Base-by-base conservation (phyloP, 1,140 invertebrate species). In the Drosophila tropicalis region DNA sequence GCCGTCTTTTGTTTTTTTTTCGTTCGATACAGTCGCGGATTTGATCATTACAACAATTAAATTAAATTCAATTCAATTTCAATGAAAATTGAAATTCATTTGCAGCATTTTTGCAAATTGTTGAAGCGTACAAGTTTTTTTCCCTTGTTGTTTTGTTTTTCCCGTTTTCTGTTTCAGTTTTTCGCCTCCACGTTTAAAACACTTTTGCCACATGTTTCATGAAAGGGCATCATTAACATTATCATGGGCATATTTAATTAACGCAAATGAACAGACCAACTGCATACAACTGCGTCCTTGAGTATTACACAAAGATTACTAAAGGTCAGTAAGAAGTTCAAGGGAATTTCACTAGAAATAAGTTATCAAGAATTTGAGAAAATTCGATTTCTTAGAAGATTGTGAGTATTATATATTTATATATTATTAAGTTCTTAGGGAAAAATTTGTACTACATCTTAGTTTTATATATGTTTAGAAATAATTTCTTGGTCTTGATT, bases 61-160 rank as follows among this genome's bases (percentile, higher is more conserved):
- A 70, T 68, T 67, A 64, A 86, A 78, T 78, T 79, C 75, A 87
- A 76, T 76, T 76, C 47, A 70, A 29, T 51, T 76, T 76, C 72
- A 76, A 63, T 76, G 76, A 73, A 76, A 76, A 76, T 70, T 76
- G 73, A 76, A 76, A 70, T 76, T 76, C 72, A 70, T 69, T 76
- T 76, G 63, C 66, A 76, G 73, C 81, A 67, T 81, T 74, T 64
- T 73, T 67, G 62, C 70, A 63, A 78, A 70, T 81, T 86, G 69
- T 68, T 86, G 83, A 71, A 85, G 60, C 82, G 83, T 85, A 70
- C 17, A 79, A 39, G 61, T 69, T 87, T 76, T 29, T 58, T 87
- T 76, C 1, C 51, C 17, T 36, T 55, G 54, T 58, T 54, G 41
- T 65, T 70, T 19, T 40, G 32, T 25, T 39, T 56, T 57, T 54